Evolutionary conservation across 2,797 vertebrate genomes (phyloP), one percentile per base, ranked within the genome.

Genomic region (Muraenolepis orangiensis): DNA sequence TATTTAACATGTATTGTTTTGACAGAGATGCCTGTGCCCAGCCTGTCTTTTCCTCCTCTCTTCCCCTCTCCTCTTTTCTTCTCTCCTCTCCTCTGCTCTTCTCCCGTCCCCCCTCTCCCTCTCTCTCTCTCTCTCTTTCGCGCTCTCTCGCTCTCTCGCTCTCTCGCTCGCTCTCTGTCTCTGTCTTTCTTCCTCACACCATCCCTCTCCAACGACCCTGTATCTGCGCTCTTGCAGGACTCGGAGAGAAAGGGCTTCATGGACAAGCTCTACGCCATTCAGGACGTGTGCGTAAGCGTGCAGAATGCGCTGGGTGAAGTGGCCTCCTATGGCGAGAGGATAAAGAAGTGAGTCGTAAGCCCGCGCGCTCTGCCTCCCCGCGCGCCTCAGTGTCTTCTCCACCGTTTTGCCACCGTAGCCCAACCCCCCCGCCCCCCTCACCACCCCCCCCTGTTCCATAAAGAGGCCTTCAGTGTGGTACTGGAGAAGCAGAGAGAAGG

Each of bases 221-320:
- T 89, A 88, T 90, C 89, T 90, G 83, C 89, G 81, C 85, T 84
- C 81, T 86, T 91, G 90, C 91, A 99, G 98, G 97, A 99, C 87
- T 92, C 94, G n/a, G 97, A 98, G 91, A 97, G 95, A 91, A 99
- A 98, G 86, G 96, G 97, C 87, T 98, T 99, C 94, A 97, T 99
- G 91, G 95, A 98, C 92, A 98, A 96, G 94, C 93, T 99, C 80
- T 98, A 97, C 90, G 97, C 96, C 91, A 97, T 98, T 92, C 97
- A 98, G 91, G 97, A 98, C 87, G 97, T 99, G 83, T 98, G 97
- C 88, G 94, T 98, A 93, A 97, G 95, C 83, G 96, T 98, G 85
- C 98, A 99, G 94, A 96, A 94, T 89, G 94, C 96, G 38, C 95
- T 99, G 91, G 97, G 97, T 94, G 96, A 97, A 92, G 96, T 96